A percentile compares a stretch with the other conserved stretches of the same genome.
Conservation (phyloP, 2,797 vertebrate species). For the Simalia tracyae region DNA sequence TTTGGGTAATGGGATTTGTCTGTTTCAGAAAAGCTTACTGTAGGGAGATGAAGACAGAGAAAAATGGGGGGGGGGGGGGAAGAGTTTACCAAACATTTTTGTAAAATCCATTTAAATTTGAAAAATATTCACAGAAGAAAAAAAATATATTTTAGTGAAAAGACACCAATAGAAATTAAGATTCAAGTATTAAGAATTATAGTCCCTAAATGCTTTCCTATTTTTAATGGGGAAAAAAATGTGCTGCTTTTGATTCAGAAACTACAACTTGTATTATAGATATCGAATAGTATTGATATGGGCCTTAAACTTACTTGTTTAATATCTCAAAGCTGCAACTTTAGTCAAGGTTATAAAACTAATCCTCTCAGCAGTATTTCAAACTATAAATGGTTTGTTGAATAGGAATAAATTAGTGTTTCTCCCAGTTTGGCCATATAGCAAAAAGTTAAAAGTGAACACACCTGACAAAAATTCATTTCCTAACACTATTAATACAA, state of each 20-base stretch:
- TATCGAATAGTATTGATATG: background rate
- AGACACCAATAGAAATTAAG: background rate
- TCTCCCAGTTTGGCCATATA: background rate
- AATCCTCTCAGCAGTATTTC: background rate
- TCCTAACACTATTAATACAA: conserved; percentile 34
- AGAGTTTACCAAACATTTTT: background rate
- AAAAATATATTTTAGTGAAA: background rate
- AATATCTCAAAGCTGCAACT: background rate
- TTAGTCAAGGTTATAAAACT: conserved; percentile 2
- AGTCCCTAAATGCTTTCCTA: background rate
- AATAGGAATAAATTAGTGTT: conserved; percentile 6
- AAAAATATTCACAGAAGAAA: background rate
- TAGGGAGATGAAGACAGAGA: background rate
- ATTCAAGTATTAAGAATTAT: background rate
- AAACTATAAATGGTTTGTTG: conserved; percentile 9
- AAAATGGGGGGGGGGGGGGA: too few relatives aligned
- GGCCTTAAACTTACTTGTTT: background rate
- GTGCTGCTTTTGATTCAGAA: background rate
- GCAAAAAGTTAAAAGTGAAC: conserved; percentile 5
- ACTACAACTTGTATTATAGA: background rate
- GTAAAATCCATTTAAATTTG: background rate
- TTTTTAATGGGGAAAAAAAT: background rate
- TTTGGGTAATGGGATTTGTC: background rate
- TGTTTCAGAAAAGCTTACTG: background rate
- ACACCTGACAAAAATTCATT: conserved; percentile 16